phyloP scores from a whole-genome alignment of 1,140 invertebrate species.

The Coptotermes formosanus region DNA sequence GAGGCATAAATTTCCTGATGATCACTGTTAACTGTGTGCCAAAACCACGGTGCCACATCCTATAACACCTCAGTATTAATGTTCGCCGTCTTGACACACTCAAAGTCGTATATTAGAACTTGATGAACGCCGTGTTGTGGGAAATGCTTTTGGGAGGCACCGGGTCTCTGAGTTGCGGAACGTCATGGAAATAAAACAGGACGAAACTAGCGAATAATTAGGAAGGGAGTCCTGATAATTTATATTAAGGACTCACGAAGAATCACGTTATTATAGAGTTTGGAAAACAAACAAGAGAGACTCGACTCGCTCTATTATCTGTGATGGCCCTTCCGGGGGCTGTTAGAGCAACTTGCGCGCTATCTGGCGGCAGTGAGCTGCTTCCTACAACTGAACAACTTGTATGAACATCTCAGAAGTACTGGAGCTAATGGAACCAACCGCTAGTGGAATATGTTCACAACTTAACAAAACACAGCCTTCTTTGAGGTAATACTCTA shows the following conservation, averaged over 20 bases:
- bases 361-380: constrained; percentile 13
- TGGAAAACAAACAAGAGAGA: constrained; percentile 19
- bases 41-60: no score
- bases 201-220: constrained; percentile 13
- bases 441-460: no score
- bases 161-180: background rate
- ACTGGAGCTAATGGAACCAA: background rate
- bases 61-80: no score
- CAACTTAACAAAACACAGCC: no score
- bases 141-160: background rate
- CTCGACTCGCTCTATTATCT: constrained; percentile 1
- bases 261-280: background rate
- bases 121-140: background rate
- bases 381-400: background rate
- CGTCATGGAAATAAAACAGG: background rate
- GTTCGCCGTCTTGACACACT: no score
- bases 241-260: constrained; percentile 15
- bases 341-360: background rate
- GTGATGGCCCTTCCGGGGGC: constrained; percentile 2
- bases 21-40: no score
- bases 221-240: constrained; percentile 7
- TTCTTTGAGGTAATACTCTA: no score
- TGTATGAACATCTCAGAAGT: background rate
- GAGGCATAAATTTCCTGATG: no score
- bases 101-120: no score